Base-by-base conservation (phyloP, 2,888 invertebrate species). In the Stenchaetothrips biformis region DNA sequence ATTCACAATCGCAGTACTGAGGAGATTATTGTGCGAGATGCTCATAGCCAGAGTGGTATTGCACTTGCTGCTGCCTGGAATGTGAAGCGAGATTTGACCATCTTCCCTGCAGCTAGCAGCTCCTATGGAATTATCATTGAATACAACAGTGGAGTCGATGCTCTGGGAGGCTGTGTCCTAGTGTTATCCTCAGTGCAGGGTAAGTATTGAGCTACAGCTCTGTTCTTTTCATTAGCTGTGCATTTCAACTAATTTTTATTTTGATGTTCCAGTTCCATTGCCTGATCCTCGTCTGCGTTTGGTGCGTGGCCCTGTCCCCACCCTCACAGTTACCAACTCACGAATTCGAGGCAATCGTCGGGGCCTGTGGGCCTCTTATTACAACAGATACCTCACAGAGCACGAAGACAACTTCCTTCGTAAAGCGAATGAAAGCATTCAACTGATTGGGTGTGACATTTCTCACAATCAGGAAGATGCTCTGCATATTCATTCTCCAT, bases 1-100 rank as follows among this genome's bases (percentile, higher is more conserved):
- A 94, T 96, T 81, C 94, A 95, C 84, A 95, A 95, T 85, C 91
- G 94, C 82, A 96, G 95, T 80, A 92, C 94, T 0, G 98, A 98
- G 88, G 90, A 91, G 83, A 93, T 98, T 81, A 89, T 91, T 67
- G 91, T 97, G 80, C 91, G 93, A 83, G 95, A 96, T 86, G 92
- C 94, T 0, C 91, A 92, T 84, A 91, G 90, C 79, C 67, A 21
- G 2, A 25, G 25, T 25, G 91, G 92, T 27, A 82, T 82, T 13
- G 82, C 83, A n/a, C 48, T 82, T n/a, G 82, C 84, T 48, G 91
- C 91, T 79, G 86, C 91, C 80, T 97, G 96, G 95, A 90, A 92
- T 83, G 88, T 96, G 0, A 91, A 93, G 83, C 89, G 94, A 49
- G 97, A 98, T 87, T 87, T 97, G 81, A 93, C 94, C 0, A 92